A percentile compares a stretch with the other conserved stretches of the same genome.
phyloP scores from a whole-genome alignment of 2,797 vertebrate species.

The Pyrocephalus nanus region DNA sequence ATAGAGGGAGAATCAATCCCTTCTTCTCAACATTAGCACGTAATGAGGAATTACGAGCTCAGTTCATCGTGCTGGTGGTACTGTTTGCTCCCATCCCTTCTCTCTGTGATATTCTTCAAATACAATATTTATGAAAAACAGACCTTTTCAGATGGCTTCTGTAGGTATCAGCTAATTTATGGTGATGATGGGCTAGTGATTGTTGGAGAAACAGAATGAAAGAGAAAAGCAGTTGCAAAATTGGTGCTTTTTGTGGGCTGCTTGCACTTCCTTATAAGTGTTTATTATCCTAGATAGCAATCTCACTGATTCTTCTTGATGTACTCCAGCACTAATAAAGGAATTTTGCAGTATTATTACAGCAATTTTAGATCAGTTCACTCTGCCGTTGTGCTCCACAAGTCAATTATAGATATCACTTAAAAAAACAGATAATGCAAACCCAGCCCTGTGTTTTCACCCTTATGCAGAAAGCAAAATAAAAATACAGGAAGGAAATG shows the following conservation, averaged over 20 bases:
- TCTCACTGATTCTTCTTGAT: constrained; percentile 52
- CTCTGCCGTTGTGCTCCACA: background rate
- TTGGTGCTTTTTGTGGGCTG: constrained; percentile 32
- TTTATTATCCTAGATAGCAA: constrained; percentile 61
- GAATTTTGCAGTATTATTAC: constrained; percentile 62
- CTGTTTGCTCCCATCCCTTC: background rate
- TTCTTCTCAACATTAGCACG: background rate
- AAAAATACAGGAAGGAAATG: background rate
- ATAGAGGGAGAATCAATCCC: background rate
- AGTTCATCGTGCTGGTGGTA: background rate
- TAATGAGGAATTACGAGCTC: background rate
- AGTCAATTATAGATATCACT: constrained; percentile 53
- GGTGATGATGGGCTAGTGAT: background rate
- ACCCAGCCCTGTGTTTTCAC: background rate
- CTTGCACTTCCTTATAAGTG: constrained; percentile 27
- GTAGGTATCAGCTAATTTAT: constrained; percentile 20
- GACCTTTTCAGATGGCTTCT: background rate
- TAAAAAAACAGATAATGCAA: background rate
- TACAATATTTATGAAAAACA: background rate
- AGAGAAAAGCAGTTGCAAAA: constrained; percentile 41
- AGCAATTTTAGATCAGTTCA: constrained; percentile 61
- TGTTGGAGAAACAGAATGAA: constrained; percentile 10
- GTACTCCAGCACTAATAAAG: constrained; percentile 44
- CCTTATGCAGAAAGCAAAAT: constrained; percentile 2
- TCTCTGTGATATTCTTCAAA: background rate